Base-by-base conservation (phyloP, 2,888 invertebrate genomes). In the Acleris literana region DNA sequence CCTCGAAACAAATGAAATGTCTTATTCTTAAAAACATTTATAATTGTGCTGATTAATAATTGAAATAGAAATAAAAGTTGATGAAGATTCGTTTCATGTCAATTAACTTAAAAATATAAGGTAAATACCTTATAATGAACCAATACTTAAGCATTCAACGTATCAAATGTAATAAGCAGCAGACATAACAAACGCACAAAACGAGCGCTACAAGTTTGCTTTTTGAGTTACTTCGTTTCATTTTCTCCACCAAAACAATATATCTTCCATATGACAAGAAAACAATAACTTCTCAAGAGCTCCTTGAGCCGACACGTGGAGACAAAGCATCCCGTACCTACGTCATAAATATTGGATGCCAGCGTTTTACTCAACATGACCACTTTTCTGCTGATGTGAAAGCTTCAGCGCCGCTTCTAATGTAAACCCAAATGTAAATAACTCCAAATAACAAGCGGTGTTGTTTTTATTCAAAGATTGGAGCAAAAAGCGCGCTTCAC, bases 281-380 rank as follows among this genome's bases (percentile, higher is more conserved):
- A 87, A 87, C 87, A 86, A 88, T 87, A 88, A 85, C 83, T 86
- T 78, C 73, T 77, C 72, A 72, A 79, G 77, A 77, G 74, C 72
- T 77, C 71, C 67, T 69, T 74, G 68, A 74, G 76, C 72, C 75
- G 80, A 79, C 78, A 78, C 76, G 75, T 75, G 79, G 75, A 81
- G 81, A 84, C 81, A 83, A 80, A 80, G 79, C 77, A 75, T 57
- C 57, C 33, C 55, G 60, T 56, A 56, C 56, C 52, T 56, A 56
- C 66, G 33, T 61, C 78, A 80, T 85, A 84, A 76, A 84, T 85
- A 81, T 83, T 80, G 75, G 72, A 82, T 82, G 78, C 71, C 73
- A 69, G 69, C 76, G 71, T 78, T 79, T 80, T 72, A 74, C 77
- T 75, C 70, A 76, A 76, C 77, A 75, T 72, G 75, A 77, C 79